phyloP scores from a whole-genome alignment of 2,888 invertebrate genomes.

The Spilosoma lubricipeda region DNA sequence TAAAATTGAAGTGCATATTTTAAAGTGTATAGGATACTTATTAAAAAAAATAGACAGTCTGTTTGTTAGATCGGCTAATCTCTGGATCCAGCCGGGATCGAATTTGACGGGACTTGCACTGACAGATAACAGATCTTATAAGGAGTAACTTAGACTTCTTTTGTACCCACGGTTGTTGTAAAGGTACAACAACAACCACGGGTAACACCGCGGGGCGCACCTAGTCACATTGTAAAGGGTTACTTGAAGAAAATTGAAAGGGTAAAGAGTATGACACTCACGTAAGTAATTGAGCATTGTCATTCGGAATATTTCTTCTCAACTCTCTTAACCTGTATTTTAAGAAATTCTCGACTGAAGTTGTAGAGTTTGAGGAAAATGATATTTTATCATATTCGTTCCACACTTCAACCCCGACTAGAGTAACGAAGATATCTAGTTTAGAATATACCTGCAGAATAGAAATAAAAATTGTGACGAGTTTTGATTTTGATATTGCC shows the following conservation, averaged over 20 bases:
- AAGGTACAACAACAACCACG: no score
- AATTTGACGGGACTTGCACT: no score
- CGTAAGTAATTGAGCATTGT: slow-evolving; percentile 98
- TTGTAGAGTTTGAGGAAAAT: slow-evolving; percentile 93
- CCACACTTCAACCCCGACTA: slow-evolving; percentile 99
- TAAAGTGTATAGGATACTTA: no score
- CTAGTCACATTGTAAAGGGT: no score
- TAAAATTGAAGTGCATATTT: no score
- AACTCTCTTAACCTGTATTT: slow-evolving; percentile 93
- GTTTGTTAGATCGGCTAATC: no score
- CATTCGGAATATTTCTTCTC: slow-evolving; percentile 94
- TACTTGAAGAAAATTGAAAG: background rate
- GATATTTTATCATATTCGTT: slow-evolving; percentile 94
- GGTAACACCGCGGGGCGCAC: no score
- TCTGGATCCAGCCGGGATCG: no score
- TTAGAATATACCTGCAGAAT: slow-evolving; percentile 94
- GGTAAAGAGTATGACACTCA: slow-evolving; percentile 80
- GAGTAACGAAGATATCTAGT: slow-evolving; percentile 97
- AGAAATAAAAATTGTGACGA: background rate
- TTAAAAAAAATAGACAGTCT: no score
- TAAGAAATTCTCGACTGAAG: slow-evolving; percentile 95
- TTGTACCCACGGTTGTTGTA: no score
- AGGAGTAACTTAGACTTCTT: no score
- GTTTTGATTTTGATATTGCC: background rate
- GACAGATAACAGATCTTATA: no score